phyloP scores from a whole-genome alignment of 1,140 invertebrate genomes.

The Leptinotarsa undecemlineata region DNA sequence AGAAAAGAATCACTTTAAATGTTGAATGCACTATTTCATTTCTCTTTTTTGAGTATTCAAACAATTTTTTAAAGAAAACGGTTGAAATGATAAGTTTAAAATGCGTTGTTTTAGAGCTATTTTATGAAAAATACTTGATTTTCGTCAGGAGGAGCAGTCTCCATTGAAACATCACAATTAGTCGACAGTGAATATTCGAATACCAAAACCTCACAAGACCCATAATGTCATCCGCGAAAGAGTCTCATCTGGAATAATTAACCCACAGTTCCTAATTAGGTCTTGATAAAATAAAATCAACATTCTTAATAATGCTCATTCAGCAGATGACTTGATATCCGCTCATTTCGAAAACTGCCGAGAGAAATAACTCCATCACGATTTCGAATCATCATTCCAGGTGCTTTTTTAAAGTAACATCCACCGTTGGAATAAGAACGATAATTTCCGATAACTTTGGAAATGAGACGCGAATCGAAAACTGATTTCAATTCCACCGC shows the following conservation, averaged over 20 bases:
- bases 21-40: too few species aligned
- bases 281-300: neutral
- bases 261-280: neutral
- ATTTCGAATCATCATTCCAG: constrained; percentile 4
- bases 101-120: too few species aligned
- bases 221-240: too few species aligned
- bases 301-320: neutral
- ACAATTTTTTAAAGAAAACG: too few species aligned
- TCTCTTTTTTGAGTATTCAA: too few species aligned
- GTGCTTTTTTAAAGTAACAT: constrained; percentile 21
- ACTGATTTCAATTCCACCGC: constrained; percentile 44
- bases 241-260: too few species aligned
- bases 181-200: neutral
- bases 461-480: constrained; percentile 50
- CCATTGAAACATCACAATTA: too few species aligned
- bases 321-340: neutral
- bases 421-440: constrained; percentile 40
- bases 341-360: neutral
- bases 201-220: neutral
- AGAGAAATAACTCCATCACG: constrained; percentile 14
- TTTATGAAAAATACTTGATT: too few species aligned
- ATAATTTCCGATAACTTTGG: constrained; percentile 50
- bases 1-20: too few species aligned
- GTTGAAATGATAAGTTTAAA: too few species aligned
- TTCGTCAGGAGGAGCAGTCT: too few species aligned